These are phyloP conservation scores for Allobates femoralis DNA, from an alignment of 2,797 vertebrate genomes.

Conservation along the genomic window DNA sequence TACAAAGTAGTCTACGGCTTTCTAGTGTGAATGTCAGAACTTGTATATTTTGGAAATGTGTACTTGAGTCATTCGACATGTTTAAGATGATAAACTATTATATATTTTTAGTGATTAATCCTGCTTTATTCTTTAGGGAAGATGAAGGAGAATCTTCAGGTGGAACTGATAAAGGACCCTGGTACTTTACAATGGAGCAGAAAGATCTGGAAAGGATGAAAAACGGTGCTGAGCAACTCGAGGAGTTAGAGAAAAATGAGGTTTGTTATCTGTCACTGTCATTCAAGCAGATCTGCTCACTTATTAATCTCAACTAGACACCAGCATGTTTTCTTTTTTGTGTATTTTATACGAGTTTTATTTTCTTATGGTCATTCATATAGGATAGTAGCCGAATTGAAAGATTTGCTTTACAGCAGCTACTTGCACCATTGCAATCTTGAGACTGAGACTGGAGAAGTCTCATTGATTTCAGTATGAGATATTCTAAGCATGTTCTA, in stretches of 20 bases:
- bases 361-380: too few relatives aligned
- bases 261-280: conserved; percentile 66
- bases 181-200: conserved; percentile 92
- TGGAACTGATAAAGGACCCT: conserved; percentile 80
- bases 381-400: too few relatives aligned
- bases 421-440: too few relatives aligned
- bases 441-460: too few relatives aligned
- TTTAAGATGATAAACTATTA: too few relatives aligned
- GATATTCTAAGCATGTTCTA: too few relatives aligned
- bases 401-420: too few relatives aligned
- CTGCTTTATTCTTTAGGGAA: conserved; percentile 76
- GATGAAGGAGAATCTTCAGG: conserved; percentile 84
- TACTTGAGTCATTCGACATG: background rate
- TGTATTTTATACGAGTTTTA: too few relatives aligned
- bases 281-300: background rate
- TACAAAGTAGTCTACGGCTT: background rate
- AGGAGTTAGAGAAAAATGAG: conserved; percentile 82
- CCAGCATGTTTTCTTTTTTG: too few relatives aligned
- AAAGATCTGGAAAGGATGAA: conserved; percentile 82
- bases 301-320: too few relatives aligned
- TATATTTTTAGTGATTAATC: background rate
- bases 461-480: too few relatives aligned
- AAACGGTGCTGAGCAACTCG: conserved; percentile 80
- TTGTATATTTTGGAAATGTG: background rate
- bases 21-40: background rate